Percentiles rank a stretch among this genome's conserved stretches.
phyloP scores from a whole-genome alignment of 2,113 vertebrate species.

The Gymnarchus niloticus region DNA sequence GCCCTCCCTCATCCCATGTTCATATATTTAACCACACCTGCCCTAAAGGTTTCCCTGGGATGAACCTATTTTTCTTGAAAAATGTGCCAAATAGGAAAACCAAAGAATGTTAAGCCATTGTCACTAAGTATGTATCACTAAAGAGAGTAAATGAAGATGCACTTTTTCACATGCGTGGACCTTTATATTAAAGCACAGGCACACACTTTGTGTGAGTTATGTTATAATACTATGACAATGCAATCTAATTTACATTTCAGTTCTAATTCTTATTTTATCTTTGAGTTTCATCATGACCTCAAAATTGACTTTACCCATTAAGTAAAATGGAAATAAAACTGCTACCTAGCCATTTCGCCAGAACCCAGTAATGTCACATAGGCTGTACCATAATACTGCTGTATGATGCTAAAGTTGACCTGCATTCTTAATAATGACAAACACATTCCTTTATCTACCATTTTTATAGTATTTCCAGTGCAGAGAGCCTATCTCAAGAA shows the following conservation, averaged over 20 bases:
- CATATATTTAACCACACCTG: conserved; percentile 11
- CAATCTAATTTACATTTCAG: background rate
- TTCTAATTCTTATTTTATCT: background rate
- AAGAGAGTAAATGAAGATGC: background rate
- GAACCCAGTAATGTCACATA: background rate
- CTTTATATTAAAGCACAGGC: too few species aligned
- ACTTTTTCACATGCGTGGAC: too few species aligned
- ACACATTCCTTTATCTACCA: background rate
- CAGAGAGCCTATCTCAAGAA: too few species aligned
- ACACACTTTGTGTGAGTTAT: too few species aligned
- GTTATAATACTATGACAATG: too few species aligned
- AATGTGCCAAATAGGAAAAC: conserved; percentile 2
- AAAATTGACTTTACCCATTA: background rate
- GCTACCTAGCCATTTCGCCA: background rate
- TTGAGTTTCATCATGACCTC: background rate
- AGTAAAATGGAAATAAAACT: background rate
- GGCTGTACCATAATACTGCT: too few species aligned
- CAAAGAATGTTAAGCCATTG: background rate
- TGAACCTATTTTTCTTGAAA: background rate
- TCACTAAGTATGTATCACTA: background rate
- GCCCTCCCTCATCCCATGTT: background rate
- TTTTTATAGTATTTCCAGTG: too few species aligned
- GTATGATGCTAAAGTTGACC: too few species aligned
- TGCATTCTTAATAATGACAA: background rate
- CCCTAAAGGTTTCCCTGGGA: conserved; percentile 13